Evolutionary conservation across 92 coral and sea anemone species (phyloP), one percentile per base, ranked within the genome.

Genomic region (Siderastrea radians): DNA sequence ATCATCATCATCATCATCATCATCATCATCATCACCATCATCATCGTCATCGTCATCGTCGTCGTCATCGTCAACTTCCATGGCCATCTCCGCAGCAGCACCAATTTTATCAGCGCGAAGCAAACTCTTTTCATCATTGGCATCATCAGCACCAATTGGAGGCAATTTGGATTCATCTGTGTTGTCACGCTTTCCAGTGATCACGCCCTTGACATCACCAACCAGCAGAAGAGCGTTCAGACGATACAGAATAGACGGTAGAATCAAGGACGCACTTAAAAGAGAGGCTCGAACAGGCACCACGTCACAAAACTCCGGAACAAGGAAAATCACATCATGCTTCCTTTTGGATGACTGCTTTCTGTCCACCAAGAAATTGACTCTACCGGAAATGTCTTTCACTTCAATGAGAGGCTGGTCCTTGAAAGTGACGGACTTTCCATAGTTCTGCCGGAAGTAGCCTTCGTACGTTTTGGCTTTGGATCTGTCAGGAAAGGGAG

Each of bases 171-270:
- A 70, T 64, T 83, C 90, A 43, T 83, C 83, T 10, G 38, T 77
- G 67, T 16, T 49, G 48, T 85, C 83, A 49, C 80, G 26, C 63
- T 46, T 73, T 46, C 79, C 86, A 46, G 93, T 78, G 13, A 98
- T 77, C 16, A 55, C 88, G 3, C 81, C 19, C 58, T 91, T 93
- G 53, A 98, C 82, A 72, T 96, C 96, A 45, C 60, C 59, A 17
- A 91, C 96, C 1, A 93, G 93, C 19, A 92, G 91, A 17, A 96
- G 81, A 26, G 98, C 89, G 58, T 74, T 86, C 43, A 95, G 70
- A 64, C 98, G 94, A 68, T 95, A 85, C 1, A 96, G 87, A 46
- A 96, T 86, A 0, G 98, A 89, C 0, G 99, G 99, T 8, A 96
- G 85, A 67, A 91, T 78, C 14, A 79, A 69, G 6, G 99, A 91